phyloP scores from a whole-genome alignment of 2,888 invertebrate species.

The Serripes groenlandicus region DNA sequence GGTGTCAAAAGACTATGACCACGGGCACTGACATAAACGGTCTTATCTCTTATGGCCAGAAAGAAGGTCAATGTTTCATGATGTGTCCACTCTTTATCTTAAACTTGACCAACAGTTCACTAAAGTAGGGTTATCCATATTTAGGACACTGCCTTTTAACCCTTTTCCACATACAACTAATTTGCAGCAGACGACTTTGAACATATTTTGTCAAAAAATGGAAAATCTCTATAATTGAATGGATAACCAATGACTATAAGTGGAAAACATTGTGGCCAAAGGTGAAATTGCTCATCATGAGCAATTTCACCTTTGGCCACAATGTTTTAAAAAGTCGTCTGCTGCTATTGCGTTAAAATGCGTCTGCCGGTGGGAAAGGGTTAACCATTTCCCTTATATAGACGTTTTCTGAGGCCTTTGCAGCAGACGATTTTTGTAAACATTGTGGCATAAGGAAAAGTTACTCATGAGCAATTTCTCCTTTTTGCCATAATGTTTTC shows the following conservation, averaged over 20 bases:
- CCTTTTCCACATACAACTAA: too few relatives aligned
- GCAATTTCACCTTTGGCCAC: neutral
- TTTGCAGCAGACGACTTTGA: too few relatives aligned
- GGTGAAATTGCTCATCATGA: neutral
- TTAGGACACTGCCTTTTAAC: conserved; percentile 21
- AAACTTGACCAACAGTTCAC: conserved; percentile 8
- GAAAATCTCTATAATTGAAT: too few relatives aligned
- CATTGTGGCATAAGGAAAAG: neutral
- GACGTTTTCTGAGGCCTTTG: neutral
- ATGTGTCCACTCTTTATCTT: neutral
- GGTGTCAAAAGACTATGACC: too few relatives aligned
- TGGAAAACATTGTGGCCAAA: neutral
- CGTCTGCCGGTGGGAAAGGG: neutral
- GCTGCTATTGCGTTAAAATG: neutral
- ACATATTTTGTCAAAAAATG: too few relatives aligned
- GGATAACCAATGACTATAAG: too few relatives aligned
- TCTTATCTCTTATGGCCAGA: too few relatives aligned
- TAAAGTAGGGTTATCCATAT: conserved; percentile 12
- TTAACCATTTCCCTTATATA: neutral
- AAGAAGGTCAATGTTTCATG: neutral
- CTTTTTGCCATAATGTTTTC: neutral
- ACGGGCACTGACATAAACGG: too few relatives aligned
- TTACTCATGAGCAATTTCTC: neutral
- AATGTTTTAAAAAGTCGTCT: neutral
- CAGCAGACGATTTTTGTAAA: neutral